These are phyloP conservation scores for Acanthornis magna DNA, from an alignment of 2,797 vertebrate species.

Conservation along the genomic window DNA sequence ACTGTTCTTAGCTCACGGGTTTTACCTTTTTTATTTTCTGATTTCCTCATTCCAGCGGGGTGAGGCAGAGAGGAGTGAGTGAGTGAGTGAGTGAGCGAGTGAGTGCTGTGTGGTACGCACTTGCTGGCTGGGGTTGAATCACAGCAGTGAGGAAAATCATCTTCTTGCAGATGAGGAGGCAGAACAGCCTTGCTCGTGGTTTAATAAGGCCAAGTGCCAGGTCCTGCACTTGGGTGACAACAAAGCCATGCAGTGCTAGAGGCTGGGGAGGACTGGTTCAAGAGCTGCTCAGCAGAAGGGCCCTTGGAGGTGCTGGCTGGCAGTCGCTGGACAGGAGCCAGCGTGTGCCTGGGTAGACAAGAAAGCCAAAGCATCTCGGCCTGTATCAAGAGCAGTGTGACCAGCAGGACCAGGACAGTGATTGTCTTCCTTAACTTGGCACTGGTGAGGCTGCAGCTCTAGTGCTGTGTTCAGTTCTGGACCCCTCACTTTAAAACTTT, in stretches of 20 bases:
- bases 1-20: not conserved
- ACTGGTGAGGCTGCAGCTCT: too few species aligned
- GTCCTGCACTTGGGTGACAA: not conserved
- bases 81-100: too few species aligned
- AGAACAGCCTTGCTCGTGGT: rapidly evolving
- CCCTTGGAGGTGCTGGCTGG: not conserved
- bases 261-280: not conserved
- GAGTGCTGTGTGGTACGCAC: not conserved
- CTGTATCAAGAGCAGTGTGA: not conserved
- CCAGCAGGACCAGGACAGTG: not conserved
- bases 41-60: not conserved
- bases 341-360: not conserved
- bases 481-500: not conserved
- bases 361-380: not conserved
- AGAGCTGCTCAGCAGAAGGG: not conserved
- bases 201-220: not conserved
- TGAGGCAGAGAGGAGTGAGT: not conserved
- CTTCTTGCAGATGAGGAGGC: not conserved
- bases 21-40: not conserved
- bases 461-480: not conserved
- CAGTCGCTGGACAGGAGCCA: not conserved
- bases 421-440: too few species aligned
- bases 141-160: not conserved
- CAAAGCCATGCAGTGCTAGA: not conserved
- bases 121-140: not conserved